Evolutionary conservation across 2,797 vertebrate genomes (phyloP).

Genomic region (Schizopygopsis malacanthus): DNA sequence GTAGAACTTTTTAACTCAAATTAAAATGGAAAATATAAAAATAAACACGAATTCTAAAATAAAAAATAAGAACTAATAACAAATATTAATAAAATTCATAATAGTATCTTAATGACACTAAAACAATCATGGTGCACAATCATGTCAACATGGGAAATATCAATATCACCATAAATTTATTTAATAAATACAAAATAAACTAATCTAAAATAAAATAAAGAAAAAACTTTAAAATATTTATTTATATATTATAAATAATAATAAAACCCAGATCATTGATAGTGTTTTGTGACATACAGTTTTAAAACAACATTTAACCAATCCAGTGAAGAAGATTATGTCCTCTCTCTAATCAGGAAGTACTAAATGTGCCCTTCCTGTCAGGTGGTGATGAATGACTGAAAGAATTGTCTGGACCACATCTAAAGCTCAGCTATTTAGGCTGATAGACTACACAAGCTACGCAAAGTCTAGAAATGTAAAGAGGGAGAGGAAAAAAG

Average conservation of each 20-base stretch:
- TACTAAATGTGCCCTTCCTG: constrained; percentile 57
- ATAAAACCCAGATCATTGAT: neutral
- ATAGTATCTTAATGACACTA: neutral
- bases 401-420: constrained; percentile 28
- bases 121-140: neutral
- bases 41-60: neutral
- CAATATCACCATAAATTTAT: neutral
- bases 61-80: neutral
- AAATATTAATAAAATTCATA: neutral
- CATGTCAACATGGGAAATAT: neutral
- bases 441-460: neutral
- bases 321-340: constrained; percentile 36
- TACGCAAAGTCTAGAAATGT: neutral
- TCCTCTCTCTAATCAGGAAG: constrained; percentile 50
- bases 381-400: constrained; percentile 50
- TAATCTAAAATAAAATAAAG: neutral
- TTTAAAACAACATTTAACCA: constrained; percentile 23
- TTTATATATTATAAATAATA: neutral
- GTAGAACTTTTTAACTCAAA: neutral
- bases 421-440: constrained; percentile 31
- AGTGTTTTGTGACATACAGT: constrained; percentile 9
- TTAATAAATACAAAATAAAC: neutral
- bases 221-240: neutral
- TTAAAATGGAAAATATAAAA: neutral
- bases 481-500: neutral